Percentiles rank a stretch among this genome's conserved stretches.
phyloP scores from a whole-genome alignment of 2,888 invertebrate species.

The Diaperis boleti region DNA sequence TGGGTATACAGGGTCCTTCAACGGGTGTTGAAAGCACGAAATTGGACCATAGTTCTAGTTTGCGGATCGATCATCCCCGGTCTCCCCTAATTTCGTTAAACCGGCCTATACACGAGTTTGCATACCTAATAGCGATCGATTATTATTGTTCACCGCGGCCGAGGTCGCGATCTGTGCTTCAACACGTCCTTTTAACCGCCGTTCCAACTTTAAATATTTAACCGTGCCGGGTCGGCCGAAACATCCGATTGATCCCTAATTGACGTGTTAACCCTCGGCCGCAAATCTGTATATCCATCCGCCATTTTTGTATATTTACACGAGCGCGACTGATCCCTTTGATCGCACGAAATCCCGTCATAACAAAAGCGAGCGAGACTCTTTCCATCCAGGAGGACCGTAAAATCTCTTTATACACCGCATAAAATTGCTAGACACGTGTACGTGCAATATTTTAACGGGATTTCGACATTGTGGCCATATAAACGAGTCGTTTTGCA shows the following conservation, averaged over 20 bases:
- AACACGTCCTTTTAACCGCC: constrained; percentile 18
- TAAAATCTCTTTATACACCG: constrained; percentile 8
- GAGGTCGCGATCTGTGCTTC: constrained; percentile 5
- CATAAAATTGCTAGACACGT: background rate
- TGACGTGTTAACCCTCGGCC: background rate
- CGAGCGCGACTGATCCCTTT: background rate
- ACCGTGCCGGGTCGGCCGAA: background rate
- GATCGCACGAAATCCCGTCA: constrained; percentile 6
- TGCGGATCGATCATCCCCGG: no score
- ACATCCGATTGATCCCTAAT: background rate
- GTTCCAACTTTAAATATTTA: constrained; percentile 24
- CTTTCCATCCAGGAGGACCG: constrained; percentile 3
- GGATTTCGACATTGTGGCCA: constrained; percentile 24
- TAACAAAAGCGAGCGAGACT: constrained; percentile 10
- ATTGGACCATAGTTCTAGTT: no score
- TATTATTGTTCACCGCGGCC: no score
- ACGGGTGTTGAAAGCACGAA: no score
- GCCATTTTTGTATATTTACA: constrained; percentile 5
- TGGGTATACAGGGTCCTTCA: no score
- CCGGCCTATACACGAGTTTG: constrained; percentile 26
- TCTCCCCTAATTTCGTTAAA: no score
- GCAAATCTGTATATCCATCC: background rate
- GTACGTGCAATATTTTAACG: constrained; percentile 17
- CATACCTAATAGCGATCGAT: constrained; percentile 38
- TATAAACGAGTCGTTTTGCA: constrained; percentile 29